Evolutionary conservation across 1,140 invertebrate genomes (phyloP).

Genomic region (Elymnias hypermnestra): DNA sequence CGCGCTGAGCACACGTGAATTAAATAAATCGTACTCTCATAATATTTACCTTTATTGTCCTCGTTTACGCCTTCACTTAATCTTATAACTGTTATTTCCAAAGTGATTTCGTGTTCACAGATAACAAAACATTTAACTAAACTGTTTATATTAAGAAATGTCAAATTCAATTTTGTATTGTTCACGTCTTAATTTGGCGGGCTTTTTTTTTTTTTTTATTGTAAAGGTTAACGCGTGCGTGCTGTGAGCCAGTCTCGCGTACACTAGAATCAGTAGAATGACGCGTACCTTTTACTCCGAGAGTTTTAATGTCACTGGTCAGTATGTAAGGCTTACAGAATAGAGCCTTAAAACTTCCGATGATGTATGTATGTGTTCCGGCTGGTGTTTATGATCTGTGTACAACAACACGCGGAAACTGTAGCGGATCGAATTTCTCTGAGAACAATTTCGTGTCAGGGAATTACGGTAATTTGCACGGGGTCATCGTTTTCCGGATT

Average conservation of each 20-base stretch:
- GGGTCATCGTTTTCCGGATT: conserved; percentile 8
- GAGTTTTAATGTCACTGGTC: conserved; percentile 45
- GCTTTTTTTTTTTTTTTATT: conserved; percentile 20
- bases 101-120: conserved; percentile 29
- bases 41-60: conserved; percentile 38
- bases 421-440: conserved; percentile 24
- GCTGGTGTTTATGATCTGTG: conserved; percentile 31
- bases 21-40: conserved; percentile 26
- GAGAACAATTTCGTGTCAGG: conserved; percentile 13
- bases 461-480: conserved; percentile 17
- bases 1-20: conserved; percentile 11
- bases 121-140: conserved; percentile 19
- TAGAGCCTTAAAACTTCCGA: conserved; percentile 54
- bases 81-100: conserved; percentile 25
- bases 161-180: conserved; percentile 7
- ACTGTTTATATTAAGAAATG: conserved; percentile 23
- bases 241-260: conserved; percentile 41
- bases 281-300: conserved; percentile 51
- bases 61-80: conserved; percentile 32
- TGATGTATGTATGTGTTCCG: conserved; percentile 51
- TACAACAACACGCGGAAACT: conserved; percentile 24
- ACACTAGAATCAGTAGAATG: conserved; percentile 42
- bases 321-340: conserved; percentile 24
- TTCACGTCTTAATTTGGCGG: conserved; percentile 26
- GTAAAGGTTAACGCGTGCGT: conserved; percentile 31